Evolutionary conservation across 2,797 vertebrate genomes (phyloP).

Genomic region (Macropus fuliginosus): DNA sequence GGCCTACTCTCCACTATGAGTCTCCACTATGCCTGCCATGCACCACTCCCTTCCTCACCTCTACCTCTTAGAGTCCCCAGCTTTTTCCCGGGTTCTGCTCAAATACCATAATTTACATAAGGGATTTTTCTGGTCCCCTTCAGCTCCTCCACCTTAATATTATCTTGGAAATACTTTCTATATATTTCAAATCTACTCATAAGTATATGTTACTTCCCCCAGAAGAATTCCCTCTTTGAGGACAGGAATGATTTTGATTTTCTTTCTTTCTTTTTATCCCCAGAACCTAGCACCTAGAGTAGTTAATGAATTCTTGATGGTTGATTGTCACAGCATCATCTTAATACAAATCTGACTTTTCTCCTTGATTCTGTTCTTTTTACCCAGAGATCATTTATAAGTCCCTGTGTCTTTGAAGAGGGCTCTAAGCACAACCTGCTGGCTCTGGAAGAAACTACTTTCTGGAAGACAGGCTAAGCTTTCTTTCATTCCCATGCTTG

Average conservation of each 20-base stretch:
- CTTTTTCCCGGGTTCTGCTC: background rate
- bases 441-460: no score
- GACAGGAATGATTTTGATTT: background rate
- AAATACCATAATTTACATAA: background rate
- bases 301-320: background rate
- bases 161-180: no score
- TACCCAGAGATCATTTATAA: no score
- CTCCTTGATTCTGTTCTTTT: no score
- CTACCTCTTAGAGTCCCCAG: background rate
- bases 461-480: no score
- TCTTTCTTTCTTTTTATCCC: no score
- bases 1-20: background rate
- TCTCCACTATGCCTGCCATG: background rate
- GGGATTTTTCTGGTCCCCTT: background rate
- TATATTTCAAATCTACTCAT: no score
- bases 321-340: background rate
- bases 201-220: background rate
- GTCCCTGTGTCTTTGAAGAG: no score
- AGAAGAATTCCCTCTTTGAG: background rate
- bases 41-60: background rate
- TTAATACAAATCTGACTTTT: no score
- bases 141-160: background rate
- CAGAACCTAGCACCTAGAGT: background rate
- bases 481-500: no score
- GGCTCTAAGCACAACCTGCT: no score